Percentiles rank a stretch among this genome's conserved stretches.
Evolutionary conservation across 2,888 invertebrate species (phyloP).

Genomic region (Melanostoma mellinum): DNA sequence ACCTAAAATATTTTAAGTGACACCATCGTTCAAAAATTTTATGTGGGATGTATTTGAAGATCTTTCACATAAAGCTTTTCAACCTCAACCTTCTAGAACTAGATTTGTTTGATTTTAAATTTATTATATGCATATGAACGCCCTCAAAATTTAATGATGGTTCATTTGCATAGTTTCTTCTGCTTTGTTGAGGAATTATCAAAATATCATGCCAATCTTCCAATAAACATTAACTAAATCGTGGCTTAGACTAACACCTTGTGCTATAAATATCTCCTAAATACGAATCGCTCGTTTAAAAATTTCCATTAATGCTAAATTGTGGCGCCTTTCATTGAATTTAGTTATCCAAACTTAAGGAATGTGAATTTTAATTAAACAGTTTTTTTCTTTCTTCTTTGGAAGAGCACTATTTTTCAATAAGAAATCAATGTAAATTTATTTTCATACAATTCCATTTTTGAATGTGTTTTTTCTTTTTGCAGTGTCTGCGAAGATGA

Average conservation of each 20-base stretch:
- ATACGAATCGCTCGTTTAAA: not conserved
- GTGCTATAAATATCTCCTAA: not conserved
- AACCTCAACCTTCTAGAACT: conserved; percentile 16
- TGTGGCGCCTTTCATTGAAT: conserved; percentile 6
- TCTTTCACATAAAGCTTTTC: not conserved
- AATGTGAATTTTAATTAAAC: conserved; percentile 1
- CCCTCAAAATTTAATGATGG: conserved; percentile 1
- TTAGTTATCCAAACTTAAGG: conserved; percentile 17
- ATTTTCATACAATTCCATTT: conserved; percentile 32
- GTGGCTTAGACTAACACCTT: conserved; percentile 1
- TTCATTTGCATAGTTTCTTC: conserved; percentile 9
- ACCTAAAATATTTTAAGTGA: not conserved
- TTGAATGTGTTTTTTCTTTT: conserved; percentile 25
- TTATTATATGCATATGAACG: not conserved
- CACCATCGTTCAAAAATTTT: conserved; percentile 4
- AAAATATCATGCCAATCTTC: conserved; percentile 18
- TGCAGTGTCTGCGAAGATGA: conserved; percentile 81
- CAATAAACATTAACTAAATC: conserved; percentile 12
- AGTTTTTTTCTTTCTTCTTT: not conserved
- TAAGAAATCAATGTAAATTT: conserved; percentile 52
- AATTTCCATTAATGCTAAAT: conserved; percentile 4
- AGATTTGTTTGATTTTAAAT: not conserved
- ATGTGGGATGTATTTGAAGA: conserved; percentile 16
- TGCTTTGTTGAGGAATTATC: not conserved
- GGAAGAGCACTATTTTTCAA: conserved; percentile 8